Evolutionary conservation across 2,888 invertebrate species (phyloP).

Genomic region (Phengaris arion): DNA sequence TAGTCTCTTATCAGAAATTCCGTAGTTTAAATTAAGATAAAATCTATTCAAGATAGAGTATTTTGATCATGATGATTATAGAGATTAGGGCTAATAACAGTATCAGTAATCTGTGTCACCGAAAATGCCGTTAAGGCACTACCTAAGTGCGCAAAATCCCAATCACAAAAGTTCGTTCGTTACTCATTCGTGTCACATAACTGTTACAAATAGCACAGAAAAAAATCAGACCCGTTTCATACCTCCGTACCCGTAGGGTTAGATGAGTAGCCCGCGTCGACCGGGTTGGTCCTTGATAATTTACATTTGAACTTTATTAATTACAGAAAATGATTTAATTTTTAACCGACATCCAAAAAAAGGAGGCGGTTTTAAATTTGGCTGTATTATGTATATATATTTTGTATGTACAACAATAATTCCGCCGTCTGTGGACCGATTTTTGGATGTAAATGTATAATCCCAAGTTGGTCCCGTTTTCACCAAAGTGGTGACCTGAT

Average conservation of each 20-base stretch:
- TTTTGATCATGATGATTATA: slow-evolving; percentile 28
- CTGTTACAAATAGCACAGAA: slow-evolving; percentile 10
- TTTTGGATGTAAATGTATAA: too few relatives aligned
- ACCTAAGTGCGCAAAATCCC: slow-evolving; percentile 3
- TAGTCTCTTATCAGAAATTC: neutral
- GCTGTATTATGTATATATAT: too few relatives aligned
- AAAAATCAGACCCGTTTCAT: neutral
- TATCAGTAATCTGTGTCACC: slow-evolving; percentile 15
- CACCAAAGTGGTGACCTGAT: too few relatives aligned
- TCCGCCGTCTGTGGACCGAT: too few relatives aligned
- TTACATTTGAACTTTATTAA: too few relatives aligned
- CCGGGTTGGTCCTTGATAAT: neutral
- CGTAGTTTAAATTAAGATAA: neutral
- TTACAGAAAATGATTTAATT: too few relatives aligned
- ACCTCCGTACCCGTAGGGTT: neutral
- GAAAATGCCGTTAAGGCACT: slow-evolving; percentile 13
- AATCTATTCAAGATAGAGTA: slow-evolving; percentile 33
- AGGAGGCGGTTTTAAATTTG: too few relatives aligned
- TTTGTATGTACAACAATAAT: too few relatives aligned
- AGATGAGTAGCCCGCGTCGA: too few relatives aligned
- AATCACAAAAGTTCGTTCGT: slow-evolving; percentile 40
- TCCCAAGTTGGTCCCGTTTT: too few relatives aligned
- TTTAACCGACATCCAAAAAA: too few relatives aligned
- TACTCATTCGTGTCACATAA: slow-evolving; percentile 25
- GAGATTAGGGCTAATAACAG: slow-evolving; percentile 15